Evolutionary conservation across 2,888 invertebrate genomes (phyloP).

Genomic region (Hirtodrosophila alboralis): DNA sequence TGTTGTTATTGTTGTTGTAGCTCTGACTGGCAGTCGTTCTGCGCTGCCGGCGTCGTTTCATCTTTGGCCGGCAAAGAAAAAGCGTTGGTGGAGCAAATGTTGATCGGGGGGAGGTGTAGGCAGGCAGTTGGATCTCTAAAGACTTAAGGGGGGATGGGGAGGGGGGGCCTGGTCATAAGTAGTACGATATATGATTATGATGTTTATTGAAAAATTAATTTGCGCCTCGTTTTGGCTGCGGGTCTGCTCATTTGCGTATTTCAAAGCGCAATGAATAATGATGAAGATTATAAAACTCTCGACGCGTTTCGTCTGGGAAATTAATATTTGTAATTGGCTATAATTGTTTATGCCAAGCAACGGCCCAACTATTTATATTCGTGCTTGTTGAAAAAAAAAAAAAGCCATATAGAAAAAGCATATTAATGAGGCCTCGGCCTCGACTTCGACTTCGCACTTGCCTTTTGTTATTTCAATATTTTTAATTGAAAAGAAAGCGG

Average conservation of each 20-base stretch:
- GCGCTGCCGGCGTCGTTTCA: slow-evolving; percentile 72
- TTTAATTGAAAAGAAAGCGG: slow-evolving; percentile 80
- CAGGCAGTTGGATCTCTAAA: slow-evolving; percentile 3
- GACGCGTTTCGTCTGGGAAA: slow-evolving; percentile 73
- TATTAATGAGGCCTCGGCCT: slow-evolving; percentile 70
- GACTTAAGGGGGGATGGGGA: slow-evolving; percentile 3
- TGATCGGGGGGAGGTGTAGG: slow-evolving; percentile 10
- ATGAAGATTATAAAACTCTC: slow-evolving; percentile 66
- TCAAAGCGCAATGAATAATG: slow-evolving; percentile 77
- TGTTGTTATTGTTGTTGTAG: slow-evolving; percentile 39
- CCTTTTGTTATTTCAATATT: slow-evolving; percentile 54
- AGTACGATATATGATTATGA: slow-evolving; percentile 67
- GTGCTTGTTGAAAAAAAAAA: slow-evolving; percentile 5
- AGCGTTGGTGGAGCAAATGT: slow-evolving; percentile 24
- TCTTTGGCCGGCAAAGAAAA: slow-evolving; percentile 60
- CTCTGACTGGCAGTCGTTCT: slow-evolving; percentile 36
- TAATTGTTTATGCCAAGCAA: slow-evolving; percentile 71
- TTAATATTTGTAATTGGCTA: slow-evolving; percentile 80
- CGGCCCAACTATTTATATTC: slow-evolving; percentile 34
- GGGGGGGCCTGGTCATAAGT: slow-evolving; percentile 30
- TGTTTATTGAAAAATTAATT: slow-evolving; percentile 81
- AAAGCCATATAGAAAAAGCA: slow-evolving; percentile 26
- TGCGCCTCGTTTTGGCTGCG: slow-evolving; percentile 72
- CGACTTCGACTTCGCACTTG: too few species aligned
- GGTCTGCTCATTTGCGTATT: slow-evolving; percentile 75